These are phyloP conservation scores for Psilopsiagon aymara DNA, from an alignment of 2,113 vertebrate genomes.

Conservation along the genomic window DNA sequence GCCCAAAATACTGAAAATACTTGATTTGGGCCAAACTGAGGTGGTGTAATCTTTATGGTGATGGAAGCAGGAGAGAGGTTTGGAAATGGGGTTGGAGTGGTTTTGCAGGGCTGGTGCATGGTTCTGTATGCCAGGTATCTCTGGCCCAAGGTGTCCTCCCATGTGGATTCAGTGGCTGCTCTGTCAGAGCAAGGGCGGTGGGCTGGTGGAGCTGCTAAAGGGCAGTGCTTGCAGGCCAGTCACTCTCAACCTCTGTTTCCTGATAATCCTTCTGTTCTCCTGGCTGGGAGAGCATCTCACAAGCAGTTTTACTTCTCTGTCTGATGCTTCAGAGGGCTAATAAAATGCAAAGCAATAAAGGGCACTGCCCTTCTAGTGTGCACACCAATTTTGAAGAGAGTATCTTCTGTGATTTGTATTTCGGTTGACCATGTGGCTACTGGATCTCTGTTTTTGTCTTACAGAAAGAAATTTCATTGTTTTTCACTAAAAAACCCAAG, in stretches of 20 bases:
- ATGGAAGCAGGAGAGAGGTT: neutral
- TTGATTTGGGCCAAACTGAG: neutral
- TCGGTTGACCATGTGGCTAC: neutral
- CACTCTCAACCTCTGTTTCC: neutral
- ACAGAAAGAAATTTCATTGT: neutral
- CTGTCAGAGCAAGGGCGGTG: neutral
- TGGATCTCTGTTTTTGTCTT: neutral
- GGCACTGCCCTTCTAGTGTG: neutral
- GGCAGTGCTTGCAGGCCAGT: neutral
- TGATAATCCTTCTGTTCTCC: neutral
- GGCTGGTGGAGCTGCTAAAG: neutral
- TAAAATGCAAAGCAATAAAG: neutral
- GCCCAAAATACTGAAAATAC: neutral
- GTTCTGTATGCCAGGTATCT: neutral
- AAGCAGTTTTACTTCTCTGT: neutral
- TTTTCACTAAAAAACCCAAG: neutral
- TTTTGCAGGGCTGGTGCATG: neutral
- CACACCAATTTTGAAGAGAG: neutral
- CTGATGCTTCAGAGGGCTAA: neutral
- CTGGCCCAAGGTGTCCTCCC: rapidly evolving
- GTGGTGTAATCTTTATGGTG: neutral
- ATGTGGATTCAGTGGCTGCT: rapidly evolving
- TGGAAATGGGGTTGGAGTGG: neutral
- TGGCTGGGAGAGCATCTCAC: neutral
- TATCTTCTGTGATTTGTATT: neutral